Conservation (phyloP, 2,797 vertebrate genomes). For the Pagetopsis macropterus region DNA sequence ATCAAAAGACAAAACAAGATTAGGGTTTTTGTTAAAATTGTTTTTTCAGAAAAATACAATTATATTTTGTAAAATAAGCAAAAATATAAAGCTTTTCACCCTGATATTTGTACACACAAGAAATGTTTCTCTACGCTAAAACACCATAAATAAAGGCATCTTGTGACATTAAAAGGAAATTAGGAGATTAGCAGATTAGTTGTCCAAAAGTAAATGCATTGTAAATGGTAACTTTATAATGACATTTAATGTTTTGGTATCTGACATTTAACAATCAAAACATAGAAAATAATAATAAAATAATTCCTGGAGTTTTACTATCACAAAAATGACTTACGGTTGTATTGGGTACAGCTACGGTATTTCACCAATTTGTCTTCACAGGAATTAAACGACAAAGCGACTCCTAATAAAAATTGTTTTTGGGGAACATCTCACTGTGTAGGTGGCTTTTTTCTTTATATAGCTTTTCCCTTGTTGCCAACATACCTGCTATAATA, state of each 20-base stretch:
- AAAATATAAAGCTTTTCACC: not conserved
- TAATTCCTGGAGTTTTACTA: not conserved
- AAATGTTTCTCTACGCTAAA: not conserved
- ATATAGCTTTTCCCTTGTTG: not conserved
- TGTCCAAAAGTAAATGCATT: not conserved
- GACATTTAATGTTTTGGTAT: not conserved
- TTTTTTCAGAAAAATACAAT: not conserved
- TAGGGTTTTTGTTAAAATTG: not conserved
- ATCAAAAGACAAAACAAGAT: not conserved
- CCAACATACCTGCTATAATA: not conserved
- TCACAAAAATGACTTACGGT: not conserved
- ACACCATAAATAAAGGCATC: not conserved
- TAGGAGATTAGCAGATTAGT: not conserved
- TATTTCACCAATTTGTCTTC: not conserved
- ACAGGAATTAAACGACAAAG: not conserved
- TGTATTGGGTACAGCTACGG: not conserved
- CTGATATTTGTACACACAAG: not conserved
- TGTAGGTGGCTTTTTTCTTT: not conserved
- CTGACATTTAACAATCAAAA: not conserved
- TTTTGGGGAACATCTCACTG: not conserved
- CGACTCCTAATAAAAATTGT: not conserved
- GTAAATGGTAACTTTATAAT: not conserved
- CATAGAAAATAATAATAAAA: too few relatives aligned
- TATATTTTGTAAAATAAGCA: not conserved
- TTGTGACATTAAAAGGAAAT: slow-evolving; percentile 1